These are phyloP conservation scores for Chiloscyllium punctatum DNA, from an alignment of 2,797 vertebrate species.

Conservation along the genomic window DNA sequence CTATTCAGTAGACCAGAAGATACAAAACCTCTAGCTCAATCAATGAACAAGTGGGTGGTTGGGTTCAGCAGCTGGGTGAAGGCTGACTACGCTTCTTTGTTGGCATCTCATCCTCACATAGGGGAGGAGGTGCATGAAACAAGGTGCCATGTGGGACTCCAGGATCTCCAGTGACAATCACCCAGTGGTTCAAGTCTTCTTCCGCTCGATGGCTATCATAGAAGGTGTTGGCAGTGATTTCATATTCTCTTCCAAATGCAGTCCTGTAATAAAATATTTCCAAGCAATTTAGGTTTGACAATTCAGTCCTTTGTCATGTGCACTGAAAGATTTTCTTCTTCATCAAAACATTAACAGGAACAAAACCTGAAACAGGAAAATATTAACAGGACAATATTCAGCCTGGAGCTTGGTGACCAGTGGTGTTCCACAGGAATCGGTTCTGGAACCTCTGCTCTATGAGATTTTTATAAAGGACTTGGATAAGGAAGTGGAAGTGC, in stretches of 20 bases:
- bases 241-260: conserved; percentile 72
- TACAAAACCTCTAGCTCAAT: not conserved
- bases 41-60: not conserved
- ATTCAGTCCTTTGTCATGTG: not conserved
- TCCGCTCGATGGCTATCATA: conserved; percentile 74
- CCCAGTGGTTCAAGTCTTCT: conserved; percentile 77
- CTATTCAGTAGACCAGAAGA: not conserved
- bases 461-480: too few species aligned
- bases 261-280: conserved; percentile 59
- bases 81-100: not conserved
- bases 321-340: not conserved
- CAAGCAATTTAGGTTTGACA: not conserved
- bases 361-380: not conserved
- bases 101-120: not conserved
- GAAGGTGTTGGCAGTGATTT: conserved; percentile 76
- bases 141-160: conserved; percentile 46
- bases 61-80: not conserved
- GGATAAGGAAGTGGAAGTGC: too few species aligned
- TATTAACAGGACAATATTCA: too few species aligned
- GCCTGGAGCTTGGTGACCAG: too few species aligned
- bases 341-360: too few species aligned
- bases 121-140: conserved; percentile 46
- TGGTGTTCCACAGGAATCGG: too few species aligned
- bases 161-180: conserved; percentile 67
- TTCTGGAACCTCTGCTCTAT: too few species aligned